Evolutionary conservation across 1,140 invertebrate species (phyloP).

Genomic region (Ptiloglossa arizonensis): DNA sequence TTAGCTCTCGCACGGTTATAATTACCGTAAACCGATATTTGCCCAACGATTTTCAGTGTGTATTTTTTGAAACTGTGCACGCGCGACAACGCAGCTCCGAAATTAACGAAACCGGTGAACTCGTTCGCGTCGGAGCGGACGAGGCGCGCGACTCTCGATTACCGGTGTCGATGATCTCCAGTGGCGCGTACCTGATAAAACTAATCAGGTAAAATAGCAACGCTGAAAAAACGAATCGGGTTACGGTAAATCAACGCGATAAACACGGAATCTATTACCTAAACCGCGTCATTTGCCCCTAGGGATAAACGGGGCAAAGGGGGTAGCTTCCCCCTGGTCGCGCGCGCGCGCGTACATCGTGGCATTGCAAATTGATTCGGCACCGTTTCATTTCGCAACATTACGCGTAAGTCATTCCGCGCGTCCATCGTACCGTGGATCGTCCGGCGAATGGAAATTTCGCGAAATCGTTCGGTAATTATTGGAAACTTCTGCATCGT

Average conservation of each 20-base stretch:
- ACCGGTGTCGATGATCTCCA: neutral
- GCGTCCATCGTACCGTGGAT: too few species aligned
- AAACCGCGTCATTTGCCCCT: neutral
- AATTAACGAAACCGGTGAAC: neutral
- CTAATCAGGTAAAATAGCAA: constrained; percentile 17
- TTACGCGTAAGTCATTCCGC: too few species aligned
- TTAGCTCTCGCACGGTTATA: neutral
- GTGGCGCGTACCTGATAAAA: constrained; percentile 38
- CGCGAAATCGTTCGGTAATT: too few species aligned
- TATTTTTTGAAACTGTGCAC: neutral
- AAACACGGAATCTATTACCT: constrained; percentile 14
- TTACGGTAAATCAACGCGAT: neutral
- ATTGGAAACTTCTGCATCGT: too few species aligned
- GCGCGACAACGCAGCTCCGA: too few species aligned
- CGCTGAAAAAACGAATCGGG: neutral
- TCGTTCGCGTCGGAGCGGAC: neutral
- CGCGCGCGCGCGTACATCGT: too few species aligned
- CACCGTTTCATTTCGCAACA: neutral
- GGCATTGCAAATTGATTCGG: neutral
- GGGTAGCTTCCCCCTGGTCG: too few species aligned
- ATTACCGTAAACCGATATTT: neutral
- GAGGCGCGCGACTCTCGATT: neutral
- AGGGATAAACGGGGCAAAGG: too few species aligned
- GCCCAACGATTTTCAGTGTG: neutral
- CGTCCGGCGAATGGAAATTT: too few species aligned